Percentiles rank a stretch among this genome's conserved stretches.
Evolutionary conservation across 1,140 invertebrate genomes (phyloP).

Genomic region (Oppia nitens): DNA sequence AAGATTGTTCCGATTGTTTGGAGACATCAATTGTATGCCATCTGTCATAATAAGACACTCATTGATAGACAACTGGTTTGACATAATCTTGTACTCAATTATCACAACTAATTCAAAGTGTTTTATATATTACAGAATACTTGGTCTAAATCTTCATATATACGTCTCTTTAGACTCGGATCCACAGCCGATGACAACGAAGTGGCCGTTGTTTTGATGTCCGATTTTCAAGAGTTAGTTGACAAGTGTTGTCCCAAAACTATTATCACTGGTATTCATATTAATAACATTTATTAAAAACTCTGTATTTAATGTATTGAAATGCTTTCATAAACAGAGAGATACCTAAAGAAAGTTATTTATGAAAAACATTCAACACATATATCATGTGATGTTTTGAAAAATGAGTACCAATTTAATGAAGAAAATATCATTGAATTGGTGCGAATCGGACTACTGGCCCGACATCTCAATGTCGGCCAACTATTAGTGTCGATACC

Average conservation of each 20-base stretch:
- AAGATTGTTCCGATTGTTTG: background rate
- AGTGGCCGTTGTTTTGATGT: background rate
- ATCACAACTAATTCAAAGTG: background rate
- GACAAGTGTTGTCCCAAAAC: background rate
- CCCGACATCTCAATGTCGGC: conserved; percentile 6
- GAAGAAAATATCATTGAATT: conserved; percentile 5
- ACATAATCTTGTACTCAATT: background rate
- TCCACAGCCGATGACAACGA: background rate
- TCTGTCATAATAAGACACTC: background rate
- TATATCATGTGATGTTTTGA: background rate
- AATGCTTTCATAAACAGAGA: background rate
- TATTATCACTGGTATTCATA: background rate
- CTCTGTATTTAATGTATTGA: background rate
- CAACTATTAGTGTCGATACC: background rate
- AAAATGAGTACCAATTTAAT: background rate
- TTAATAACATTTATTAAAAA: background rate
- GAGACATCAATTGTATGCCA: conserved; percentile 12
- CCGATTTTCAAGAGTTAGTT: background rate
- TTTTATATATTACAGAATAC: background rate
- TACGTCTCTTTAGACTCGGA: conserved; percentile 1
- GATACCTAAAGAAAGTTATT: background rate
- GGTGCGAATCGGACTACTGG: background rate
- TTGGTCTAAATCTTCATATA: background rate
- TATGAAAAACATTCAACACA: background rate
- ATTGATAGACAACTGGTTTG: conserved; percentile 3